Conservation (phyloP, 2,888 invertebrate genomes). For the Orgyia antiqua region DNA sequence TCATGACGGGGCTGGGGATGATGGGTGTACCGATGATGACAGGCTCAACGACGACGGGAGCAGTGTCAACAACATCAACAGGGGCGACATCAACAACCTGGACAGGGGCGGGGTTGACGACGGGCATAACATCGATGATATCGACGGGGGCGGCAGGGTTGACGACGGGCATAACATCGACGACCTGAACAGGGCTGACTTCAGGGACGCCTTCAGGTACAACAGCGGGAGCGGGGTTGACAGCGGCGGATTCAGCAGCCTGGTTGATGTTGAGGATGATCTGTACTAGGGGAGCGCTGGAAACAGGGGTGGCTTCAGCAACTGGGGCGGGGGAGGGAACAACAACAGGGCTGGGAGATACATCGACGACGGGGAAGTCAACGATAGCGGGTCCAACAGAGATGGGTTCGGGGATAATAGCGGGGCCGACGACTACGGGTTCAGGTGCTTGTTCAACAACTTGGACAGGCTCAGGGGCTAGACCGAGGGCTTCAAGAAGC, state of each 20-base stretch:
- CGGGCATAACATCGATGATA: conserved; percentile 5
- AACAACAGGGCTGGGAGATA: conserved; percentile 14
- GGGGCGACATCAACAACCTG: conserved; percentile 7
- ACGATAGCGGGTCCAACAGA: conserved; percentile 18
- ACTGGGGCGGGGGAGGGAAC: conserved; percentile 4
- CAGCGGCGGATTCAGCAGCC: conserved; percentile 9
- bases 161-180: conserved; percentile 10
- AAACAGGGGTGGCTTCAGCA: conserved; percentile 9
- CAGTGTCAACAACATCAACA: conserved; percentile 11
- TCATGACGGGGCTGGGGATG: conserved; percentile 1
- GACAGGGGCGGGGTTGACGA: conserved; percentile 11
- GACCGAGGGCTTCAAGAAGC: conserved; percentile 7
- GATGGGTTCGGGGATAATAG: conserved; percentile 8
- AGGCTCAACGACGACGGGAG: conserved; percentile 10
- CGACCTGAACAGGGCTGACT: conserved; percentile 10
- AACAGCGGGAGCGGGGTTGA: conserved; percentile 3
- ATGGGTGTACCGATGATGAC: conserved; percentile 9
- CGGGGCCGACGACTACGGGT: conserved; percentile 12
- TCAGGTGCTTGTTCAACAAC: not conserved
- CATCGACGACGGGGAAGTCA: conserved; percentile 14
- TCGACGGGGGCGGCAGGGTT: conserved; percentile 5
- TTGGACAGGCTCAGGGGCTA: conserved; percentile 6
- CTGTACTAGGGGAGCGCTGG: conserved; percentile 24
- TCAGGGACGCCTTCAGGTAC: conserved; percentile 2
- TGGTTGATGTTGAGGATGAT: conserved; percentile 32